Percentiles rank a stretch among this genome's conserved stretches.
Conservation (phyloP, 1,140 invertebrate genomes). For the Himalopsyche phryganea region DNA sequence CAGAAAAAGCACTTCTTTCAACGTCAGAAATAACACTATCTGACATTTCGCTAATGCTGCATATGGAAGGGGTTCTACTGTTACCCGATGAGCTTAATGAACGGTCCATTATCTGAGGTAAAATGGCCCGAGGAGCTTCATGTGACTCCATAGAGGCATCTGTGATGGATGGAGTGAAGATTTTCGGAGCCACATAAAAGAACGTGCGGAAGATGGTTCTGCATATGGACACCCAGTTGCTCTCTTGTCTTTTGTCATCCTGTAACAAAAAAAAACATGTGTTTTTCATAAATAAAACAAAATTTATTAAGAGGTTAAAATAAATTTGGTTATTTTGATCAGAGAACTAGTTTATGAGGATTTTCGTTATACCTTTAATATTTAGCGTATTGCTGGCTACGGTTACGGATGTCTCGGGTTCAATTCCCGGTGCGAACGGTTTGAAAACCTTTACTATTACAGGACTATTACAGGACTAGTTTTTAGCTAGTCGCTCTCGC, state of each 20-base stretch:
- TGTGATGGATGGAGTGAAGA: constrained; percentile 6
- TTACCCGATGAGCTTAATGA: not conserved
- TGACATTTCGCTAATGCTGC: not conserved
- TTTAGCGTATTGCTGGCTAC: too few relatives aligned
- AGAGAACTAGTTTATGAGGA: too few relatives aligned
- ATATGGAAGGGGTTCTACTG: not conserved
- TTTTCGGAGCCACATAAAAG: constrained; percentile 24
- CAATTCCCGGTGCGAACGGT: too few relatives aligned
- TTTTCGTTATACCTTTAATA: too few relatives aligned
- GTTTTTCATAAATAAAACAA: not conserved
- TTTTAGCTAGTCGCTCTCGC: too few relatives aligned
- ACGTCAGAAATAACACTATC: not conserved
- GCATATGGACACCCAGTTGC: constrained; percentile 24
- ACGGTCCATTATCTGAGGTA: not conserved
- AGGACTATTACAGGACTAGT: too few relatives aligned
- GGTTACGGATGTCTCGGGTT: too few relatives aligned
- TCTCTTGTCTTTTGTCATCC: constrained; percentile 17
- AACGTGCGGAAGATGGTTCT: constrained; percentile 22
- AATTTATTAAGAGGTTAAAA: not conserved
- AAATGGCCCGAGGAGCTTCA: not conserved
- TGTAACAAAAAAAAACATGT: constrained; percentile 25
- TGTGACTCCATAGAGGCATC: too few relatives aligned
- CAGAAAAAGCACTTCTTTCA: too few relatives aligned
- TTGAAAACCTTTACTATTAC: too few relatives aligned
- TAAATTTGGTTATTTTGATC: too few relatives aligned